Evolutionary conservation across 2,113 vertebrate species (phyloP), one percentile per base, ranked within the genome.

Genomic region (Tamias sibiricus): DNA sequence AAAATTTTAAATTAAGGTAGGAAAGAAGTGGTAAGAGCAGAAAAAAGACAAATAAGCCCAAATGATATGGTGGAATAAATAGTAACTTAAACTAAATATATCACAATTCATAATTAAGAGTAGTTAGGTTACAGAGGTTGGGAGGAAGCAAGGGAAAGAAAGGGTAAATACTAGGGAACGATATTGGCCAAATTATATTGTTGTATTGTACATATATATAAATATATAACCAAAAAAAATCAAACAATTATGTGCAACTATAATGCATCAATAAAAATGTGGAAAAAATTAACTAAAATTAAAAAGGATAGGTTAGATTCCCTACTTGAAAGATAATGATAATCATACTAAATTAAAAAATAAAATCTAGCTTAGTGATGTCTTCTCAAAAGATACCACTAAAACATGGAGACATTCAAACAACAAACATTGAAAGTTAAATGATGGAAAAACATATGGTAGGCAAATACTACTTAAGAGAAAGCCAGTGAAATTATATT

Each of bases 31-130:
- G 62, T 0, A 32, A 49, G 12, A 19, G 35, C 28, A 47, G 62
- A 88, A 92, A 91, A 95, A 87, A 22, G 35, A 68, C 54, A 91
- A 87, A 71, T 66, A 64, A 82, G 62, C 71, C 6, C 6, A 71
- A 62, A 83, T 79, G 40, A 59, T 49, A 90, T 90, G 77, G 79
- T 74, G 62, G 28, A 82, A 57, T 52, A 92, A 95, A 71, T n/a
- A 47, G 76, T 26, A 79, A 76, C 30, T 74, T 37, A 14, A 54
- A 69, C 22, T 69, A 88, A 88, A 57, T 20, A 42, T 26, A 77
- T 54, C 17, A 86, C 47, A 89, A 57, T 42, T 87, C 32, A 88
- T 14, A 85, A 62, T 74, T 79, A 49, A 74, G 22, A 37, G 2
- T 57, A 64, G 87, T 87, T 77, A 76, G 35, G 24, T 75, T 82